phyloP scores from a whole-genome alignment of 1,140 invertebrate genomes.

The Hesperophylax magnus region DNA sequence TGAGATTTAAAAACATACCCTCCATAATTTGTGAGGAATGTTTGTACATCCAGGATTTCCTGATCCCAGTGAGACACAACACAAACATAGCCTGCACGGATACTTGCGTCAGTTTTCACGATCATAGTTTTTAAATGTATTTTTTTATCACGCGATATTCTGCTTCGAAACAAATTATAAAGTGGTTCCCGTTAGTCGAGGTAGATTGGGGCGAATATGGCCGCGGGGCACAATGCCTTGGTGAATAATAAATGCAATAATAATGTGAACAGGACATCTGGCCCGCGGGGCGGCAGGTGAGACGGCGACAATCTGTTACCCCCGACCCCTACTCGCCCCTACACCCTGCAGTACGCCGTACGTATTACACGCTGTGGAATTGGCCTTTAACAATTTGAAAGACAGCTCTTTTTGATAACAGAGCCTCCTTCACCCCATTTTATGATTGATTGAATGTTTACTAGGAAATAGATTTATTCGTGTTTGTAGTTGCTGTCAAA shows the following conservation, averaged over 20 bases:
- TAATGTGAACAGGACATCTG: constrained; percentile 57
- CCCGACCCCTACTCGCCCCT: neutral
- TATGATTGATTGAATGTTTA: too few relatives aligned
- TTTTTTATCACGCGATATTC: constrained; percentile 7
- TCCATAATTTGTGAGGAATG: too few relatives aligned
- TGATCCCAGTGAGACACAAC: too few relatives aligned
- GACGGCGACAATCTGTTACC: constrained; percentile 35
- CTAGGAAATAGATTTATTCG: too few relatives aligned
- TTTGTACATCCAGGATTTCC: too few relatives aligned
- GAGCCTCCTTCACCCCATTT: neutral
- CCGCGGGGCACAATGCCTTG: constrained; percentile 44
- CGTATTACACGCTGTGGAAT: constrained; percentile 2
- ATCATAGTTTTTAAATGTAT: neutral
- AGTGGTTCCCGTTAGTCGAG: neutral
- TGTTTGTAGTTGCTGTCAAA: too few relatives aligned
- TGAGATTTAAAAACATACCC: too few relatives aligned
- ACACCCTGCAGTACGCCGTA: neutral
- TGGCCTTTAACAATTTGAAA: neutral
- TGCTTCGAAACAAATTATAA: constrained; percentile 15
- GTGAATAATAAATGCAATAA: constrained; percentile 57
- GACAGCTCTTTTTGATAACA: neutral
- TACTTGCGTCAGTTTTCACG: neutral
- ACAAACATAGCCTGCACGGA: too few relatives aligned
- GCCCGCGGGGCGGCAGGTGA: constrained; percentile 49
- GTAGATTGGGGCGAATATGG: constrained; percentile 31